Conservation (phyloP, 92 coral and sea anemone species). For the Pocillopora grandis region DNA sequence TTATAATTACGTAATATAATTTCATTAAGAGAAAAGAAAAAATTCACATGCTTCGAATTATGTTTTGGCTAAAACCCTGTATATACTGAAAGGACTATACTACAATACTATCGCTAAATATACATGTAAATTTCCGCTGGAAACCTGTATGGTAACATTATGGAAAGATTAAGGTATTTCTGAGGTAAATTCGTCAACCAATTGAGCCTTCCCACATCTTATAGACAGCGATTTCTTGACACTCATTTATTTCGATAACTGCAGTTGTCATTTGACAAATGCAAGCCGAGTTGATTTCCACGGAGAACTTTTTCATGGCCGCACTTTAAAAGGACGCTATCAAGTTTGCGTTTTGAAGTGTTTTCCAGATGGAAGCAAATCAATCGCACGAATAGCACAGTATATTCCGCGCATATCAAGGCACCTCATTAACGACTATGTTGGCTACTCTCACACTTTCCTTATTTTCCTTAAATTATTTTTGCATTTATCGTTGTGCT, state of each 20-base stretch:
- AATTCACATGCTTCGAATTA: not conserved
- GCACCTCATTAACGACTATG: not conserved
- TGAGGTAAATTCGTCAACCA: not conserved
- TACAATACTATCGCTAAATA: not conserved
- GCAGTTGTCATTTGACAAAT: not conserved
- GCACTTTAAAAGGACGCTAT: not conserved
- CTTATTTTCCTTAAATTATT: not conserved
- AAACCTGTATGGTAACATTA: not conserved
- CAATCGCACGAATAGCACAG: not conserved
- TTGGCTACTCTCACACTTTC: not conserved
- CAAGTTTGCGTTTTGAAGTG: not conserved
- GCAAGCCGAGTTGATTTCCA: not conserved
- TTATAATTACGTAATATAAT: no score
- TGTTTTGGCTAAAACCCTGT: not conserved
- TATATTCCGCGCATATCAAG: not conserved
- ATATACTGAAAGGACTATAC: not conserved
- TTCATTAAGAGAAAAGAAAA: no score
- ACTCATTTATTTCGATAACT: no score
- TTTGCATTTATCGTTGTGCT: no score
- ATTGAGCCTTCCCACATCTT: not conserved
- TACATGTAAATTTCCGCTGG: not conserved
- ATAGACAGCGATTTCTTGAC: not conserved
- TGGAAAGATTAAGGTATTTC: not conserved
- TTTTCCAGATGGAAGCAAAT: not conserved
- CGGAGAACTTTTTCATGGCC: not conserved